These are phyloP conservation scores for Trichoplusia ni DNA, from an alignment of 1,140 invertebrate genomes.

Conservation along the genomic window DNA sequence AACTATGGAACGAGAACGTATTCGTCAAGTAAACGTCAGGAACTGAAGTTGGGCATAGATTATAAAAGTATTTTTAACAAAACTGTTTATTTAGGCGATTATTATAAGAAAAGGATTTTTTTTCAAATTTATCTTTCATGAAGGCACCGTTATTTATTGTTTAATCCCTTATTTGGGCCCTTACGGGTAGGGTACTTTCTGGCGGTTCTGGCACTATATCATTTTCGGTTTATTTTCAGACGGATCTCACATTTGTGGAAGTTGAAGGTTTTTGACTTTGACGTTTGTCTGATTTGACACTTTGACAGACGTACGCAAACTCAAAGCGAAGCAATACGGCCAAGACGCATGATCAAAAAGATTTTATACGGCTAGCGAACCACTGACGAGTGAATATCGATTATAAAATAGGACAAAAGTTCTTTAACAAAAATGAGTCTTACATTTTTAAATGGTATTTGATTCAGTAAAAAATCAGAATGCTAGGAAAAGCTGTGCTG, in stretches of 20 bases:
- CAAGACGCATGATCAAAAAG: slow-evolving; percentile 77
- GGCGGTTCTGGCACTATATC: too few species aligned
- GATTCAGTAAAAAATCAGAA: slow-evolving; percentile 49
- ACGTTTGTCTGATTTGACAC: slow-evolving; percentile 12
- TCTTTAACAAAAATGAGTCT: slow-evolving; percentile 57
- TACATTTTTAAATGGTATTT: slow-evolving; percentile 41
- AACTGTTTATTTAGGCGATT: too few species aligned
- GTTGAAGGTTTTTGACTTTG: not conserved
- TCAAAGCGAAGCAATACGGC: slow-evolving; percentile 43
- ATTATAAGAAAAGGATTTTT: too few species aligned
- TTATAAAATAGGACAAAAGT: slow-evolving; percentile 73
- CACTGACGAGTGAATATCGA: slow-evolving; percentile 59
- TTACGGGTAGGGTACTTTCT: too few species aligned
- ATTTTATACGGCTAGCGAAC: slow-evolving; percentile 59
- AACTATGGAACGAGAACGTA: too few species aligned
- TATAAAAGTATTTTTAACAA: too few species aligned
- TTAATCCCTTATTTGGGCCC: too few species aligned
- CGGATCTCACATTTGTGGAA: not conserved
- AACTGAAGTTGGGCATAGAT: too few species aligned
- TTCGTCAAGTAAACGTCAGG: too few species aligned
- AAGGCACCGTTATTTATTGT: too few species aligned
- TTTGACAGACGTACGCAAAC: slow-evolving; percentile 36
- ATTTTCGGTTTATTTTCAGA: not conserved
- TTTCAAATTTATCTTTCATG: too few species aligned
- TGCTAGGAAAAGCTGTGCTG: slow-evolving; percentile 61